These are phyloP conservation scores for Anniella stebbinsi DNA, from an alignment of 2,797 vertebrate species.

Conservation along the genomic window DNA sequence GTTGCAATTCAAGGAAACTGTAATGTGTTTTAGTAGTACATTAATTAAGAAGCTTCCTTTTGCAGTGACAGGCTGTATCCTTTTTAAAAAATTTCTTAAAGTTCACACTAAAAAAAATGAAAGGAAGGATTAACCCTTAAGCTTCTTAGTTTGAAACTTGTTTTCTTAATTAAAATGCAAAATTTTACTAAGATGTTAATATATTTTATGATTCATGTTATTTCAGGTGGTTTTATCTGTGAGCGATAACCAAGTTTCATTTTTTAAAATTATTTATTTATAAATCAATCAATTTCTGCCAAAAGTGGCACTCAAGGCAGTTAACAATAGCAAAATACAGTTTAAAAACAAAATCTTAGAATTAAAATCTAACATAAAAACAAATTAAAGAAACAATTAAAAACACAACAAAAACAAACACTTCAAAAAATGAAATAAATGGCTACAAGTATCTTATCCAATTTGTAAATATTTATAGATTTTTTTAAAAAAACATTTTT, in stretches of 20 bases:
- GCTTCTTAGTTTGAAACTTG: not conserved
- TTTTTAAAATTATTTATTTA: not conserved
- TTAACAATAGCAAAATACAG: too few species aligned
- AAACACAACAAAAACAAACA: too few species aligned
- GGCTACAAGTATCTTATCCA: too few species aligned
- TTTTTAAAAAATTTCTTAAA: slow-evolving; percentile 42
- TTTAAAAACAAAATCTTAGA: too few species aligned
- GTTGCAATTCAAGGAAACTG: not conserved
- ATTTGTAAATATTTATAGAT: too few species aligned
- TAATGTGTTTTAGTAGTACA: not conserved
- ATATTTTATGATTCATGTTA: slow-evolving; percentile 21
- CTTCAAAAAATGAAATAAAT: too few species aligned
- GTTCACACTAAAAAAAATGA: slow-evolving; percentile 14
- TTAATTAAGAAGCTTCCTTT: slow-evolving; percentile 34
- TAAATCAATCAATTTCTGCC: too few species aligned
- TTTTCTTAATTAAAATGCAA: slow-evolving; percentile 28
- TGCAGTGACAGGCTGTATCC: slow-evolving; percentile 14
- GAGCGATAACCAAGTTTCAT: slow-evolving; percentile 19
- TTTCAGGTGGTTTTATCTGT: slow-evolving; percentile 36
- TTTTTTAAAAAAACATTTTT: too few species aligned
- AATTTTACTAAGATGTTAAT: slow-evolving; percentile 24
- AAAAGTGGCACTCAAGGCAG: too few species aligned
- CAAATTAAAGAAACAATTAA: too few species aligned
- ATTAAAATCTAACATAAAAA: too few species aligned
- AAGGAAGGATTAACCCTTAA: not conserved